These are phyloP conservation scores for Harpagus bidentatus DNA, from an alignment of 2,113 vertebrate species.

Conservation along the genomic window DNA sequence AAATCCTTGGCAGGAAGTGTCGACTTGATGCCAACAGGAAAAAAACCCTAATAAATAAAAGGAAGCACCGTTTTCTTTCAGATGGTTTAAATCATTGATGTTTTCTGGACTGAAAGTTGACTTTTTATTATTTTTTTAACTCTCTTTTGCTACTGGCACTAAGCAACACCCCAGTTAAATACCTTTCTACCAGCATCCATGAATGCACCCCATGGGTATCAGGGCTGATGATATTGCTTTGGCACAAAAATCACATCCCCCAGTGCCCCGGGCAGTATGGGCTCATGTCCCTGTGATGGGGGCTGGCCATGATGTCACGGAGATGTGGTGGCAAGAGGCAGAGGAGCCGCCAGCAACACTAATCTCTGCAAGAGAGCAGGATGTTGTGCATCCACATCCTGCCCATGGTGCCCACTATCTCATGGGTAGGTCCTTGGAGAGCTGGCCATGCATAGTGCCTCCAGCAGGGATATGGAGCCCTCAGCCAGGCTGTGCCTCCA, in stretches of 20 bases:
- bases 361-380: background rate
- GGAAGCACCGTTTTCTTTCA: background rate
- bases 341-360: background rate
- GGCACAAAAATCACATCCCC: background rate
- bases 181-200: background rate
- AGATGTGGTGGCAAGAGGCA: background rate
- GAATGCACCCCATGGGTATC: background rate
- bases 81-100: background rate
- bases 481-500: background rate
- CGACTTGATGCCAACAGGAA: background rate
- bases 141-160: background rate
- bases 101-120: conserved; percentile 1
- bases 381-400: background rate
- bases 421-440: fast-evolving
- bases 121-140: background rate
- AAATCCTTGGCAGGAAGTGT: conserved; percentile 28
- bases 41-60: conserved; percentile 16
- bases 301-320: background rate
- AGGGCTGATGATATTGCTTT: background rate
- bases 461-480: background rate
- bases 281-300: background rate
- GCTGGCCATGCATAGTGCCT: fast-evolving
- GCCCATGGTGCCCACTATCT: background rate
- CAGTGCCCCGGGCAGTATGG: background rate
- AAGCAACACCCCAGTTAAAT: background rate